Evolutionary conservation across 2,113 vertebrate species (phyloP).

Genomic region (Otocyon megalotis): DNA sequence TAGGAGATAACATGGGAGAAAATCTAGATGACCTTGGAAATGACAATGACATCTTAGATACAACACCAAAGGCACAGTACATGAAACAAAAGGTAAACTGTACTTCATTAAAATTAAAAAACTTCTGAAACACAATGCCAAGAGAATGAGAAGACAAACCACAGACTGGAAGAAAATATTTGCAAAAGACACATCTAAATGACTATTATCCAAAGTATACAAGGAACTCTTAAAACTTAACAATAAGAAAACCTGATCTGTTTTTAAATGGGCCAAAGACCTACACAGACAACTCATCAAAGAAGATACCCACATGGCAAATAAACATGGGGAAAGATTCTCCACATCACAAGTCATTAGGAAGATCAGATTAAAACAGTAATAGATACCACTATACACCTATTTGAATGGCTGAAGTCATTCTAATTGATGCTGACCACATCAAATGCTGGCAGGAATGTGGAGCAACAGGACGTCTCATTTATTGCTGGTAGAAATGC

Average conservation of each 20-base stretch:
- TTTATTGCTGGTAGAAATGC: neutral
- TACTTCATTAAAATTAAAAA: slow-evolving; percentile 25
- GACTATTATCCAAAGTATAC: neutral
- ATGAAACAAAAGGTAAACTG: neutral
- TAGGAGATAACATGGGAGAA: neutral
- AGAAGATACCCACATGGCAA: neutral
- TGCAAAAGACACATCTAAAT: neutral
- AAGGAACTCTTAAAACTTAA: neutral
- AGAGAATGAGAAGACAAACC: neutral
- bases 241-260: neutral
- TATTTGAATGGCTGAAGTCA: neutral
- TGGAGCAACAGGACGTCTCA: neutral
- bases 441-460: neutral
- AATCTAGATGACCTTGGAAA: neutral
- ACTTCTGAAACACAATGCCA: neutral
- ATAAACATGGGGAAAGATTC: neutral
- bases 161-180: neutral
- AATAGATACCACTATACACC: neutral
- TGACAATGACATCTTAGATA: neutral
- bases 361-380: neutral
- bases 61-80: neutral
- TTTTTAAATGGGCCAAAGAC: neutral
- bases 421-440: neutral
- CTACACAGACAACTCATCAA: neutral
- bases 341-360: neutral